Percentiles rank a stretch among this genome's conserved stretches.
Conservation (phyloP, 2,888 invertebrate species). For the Micropterix aruncella region DNA sequence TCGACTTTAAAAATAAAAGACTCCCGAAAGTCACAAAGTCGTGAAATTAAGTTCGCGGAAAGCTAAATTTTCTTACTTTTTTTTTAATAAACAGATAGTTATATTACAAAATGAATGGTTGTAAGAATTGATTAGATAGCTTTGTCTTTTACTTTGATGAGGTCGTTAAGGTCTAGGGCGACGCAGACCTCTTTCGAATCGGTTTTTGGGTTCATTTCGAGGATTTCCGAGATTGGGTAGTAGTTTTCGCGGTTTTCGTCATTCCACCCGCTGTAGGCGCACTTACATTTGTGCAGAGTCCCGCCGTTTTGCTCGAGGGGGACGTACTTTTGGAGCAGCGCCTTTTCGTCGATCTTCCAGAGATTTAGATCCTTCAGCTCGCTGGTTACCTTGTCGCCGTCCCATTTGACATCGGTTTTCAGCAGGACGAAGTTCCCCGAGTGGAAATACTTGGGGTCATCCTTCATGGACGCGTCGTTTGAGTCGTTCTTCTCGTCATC, state of each 20-base stretch:
- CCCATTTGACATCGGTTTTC: conserved; percentile 46
- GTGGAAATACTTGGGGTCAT: conserved; percentile 43
- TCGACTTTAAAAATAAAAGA: too few relatives aligned
- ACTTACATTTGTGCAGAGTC: conserved; percentile 43
- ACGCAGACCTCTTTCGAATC: conserved; percentile 40
- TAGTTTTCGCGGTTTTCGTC: conserved; percentile 43
- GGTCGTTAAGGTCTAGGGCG: conserved; percentile 38
- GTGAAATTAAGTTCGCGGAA: too few relatives aligned
- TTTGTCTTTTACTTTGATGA: conserved; percentile 38
- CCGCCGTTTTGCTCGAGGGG: conserved; percentile 44
- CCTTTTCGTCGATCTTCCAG: conserved; percentile 57
- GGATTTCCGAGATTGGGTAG: conserved; percentile 40
- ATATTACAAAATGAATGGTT: too few relatives aligned
- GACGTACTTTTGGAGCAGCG: conserved; percentile 52
- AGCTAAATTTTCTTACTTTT: too few relatives aligned
- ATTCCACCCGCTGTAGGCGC: conserved; percentile 48
- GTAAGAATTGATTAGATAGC: too few relatives aligned
- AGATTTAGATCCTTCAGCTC: conserved; percentile 43
- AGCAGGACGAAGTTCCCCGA: conserved; percentile 51
- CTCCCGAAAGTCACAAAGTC: too few relatives aligned
- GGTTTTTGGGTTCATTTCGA: conserved; percentile 36
- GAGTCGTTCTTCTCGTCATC: conserved; percentile 39
- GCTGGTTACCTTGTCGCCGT: conserved; percentile 38
- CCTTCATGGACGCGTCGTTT: conserved; percentile 38
- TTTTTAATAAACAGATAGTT: too few relatives aligned